Evolutionary conservation across 2,888 invertebrate genomes (phyloP), one percentile per base, ranked within the genome.

Genomic region (Nemoura dubitans): DNA sequence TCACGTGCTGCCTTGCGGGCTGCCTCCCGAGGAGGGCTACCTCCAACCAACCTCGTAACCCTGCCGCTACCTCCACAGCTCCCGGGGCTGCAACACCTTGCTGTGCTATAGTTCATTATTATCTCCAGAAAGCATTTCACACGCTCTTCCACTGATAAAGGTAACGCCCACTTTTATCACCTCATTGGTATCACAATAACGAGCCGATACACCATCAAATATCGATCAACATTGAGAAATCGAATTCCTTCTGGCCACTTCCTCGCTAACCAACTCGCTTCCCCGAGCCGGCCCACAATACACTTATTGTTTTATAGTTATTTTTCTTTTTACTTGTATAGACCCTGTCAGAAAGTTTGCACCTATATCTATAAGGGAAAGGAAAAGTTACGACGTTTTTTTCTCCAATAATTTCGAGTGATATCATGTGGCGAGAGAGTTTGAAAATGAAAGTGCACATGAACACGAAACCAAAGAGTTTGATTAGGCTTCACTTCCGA

Each of bases 111-210:
- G 84, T 28, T 84, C 14, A 84, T 84, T 59, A 84, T 84, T 59
- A 84, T 84, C 84, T 84, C 27, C 84, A 84, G 59, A 84, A 28
- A 84, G 59, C 84, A 59, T 76, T 84, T 84, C 84, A 84, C 84
- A 84, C 84, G 84, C 84, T 84, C 59, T 59, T 7, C 1, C 10
- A 27, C 84, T 76, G 84, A 84, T 84, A 84, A 84, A 25, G 84
- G 84, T 26, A 25, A 43, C 84, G 84, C 84, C 84, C 84, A 84
- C 28, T 76, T 76, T 84, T 59, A 84, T 43, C 84, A 84, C 84
- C 76, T 84, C 59, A 43, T 26, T 28, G 59, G 21, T 59, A 16
- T 59, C 28, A 25, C 59, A n/a, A 43, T 25, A 43, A 42, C 59
- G 84, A 84, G 27, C 28, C 27, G 28, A 59, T 76, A 76, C 43